These are phyloP conservation scores for Vannuccia rotundouncinata DNA, from an alignment of 2,888 invertebrate genomes.

Conservation along the genomic window DNA sequence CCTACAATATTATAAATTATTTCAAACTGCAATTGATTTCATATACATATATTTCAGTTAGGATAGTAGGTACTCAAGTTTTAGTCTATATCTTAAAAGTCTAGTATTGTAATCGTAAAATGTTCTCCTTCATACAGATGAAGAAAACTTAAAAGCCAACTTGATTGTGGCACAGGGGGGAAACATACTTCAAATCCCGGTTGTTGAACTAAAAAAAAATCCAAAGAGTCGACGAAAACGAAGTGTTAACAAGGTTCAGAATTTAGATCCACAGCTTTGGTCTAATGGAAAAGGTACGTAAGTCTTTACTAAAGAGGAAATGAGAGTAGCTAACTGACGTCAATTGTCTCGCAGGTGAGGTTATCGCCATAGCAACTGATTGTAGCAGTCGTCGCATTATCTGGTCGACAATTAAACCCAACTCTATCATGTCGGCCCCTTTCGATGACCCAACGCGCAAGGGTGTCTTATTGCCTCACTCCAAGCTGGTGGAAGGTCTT, in stretches of 20 bases:
- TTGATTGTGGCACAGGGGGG: not conserved
- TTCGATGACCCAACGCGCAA: not conserved
- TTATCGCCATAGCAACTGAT: constrained; percentile 1
- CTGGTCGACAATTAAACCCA: not conserved
- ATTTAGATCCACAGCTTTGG: not conserved
- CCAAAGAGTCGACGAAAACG: not conserved
- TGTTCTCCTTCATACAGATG: not conserved
- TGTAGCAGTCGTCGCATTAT: not conserved
- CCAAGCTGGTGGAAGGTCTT: constrained; percentile 69
- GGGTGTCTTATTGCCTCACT: not conserved
- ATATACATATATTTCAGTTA: too few species aligned
- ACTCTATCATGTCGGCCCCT: not conserved
- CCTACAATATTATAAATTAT: too few species aligned
- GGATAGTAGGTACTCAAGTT: too few species aligned
- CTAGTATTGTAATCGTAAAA: too few species aligned
- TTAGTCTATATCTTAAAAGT: too few species aligned
- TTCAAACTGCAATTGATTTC: too few species aligned
- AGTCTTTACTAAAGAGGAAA: too few species aligned
- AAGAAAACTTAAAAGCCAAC: not conserved
- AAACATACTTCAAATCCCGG: not conserved
- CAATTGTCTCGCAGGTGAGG: not conserved
- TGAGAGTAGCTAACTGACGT: too few species aligned
- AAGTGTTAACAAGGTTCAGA: not conserved
- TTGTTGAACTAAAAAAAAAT: not conserved
- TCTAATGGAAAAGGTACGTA: not conserved